phyloP scores from a whole-genome alignment of 1,140 invertebrate genomes.

The Saccostrea cuccullata region DNA sequence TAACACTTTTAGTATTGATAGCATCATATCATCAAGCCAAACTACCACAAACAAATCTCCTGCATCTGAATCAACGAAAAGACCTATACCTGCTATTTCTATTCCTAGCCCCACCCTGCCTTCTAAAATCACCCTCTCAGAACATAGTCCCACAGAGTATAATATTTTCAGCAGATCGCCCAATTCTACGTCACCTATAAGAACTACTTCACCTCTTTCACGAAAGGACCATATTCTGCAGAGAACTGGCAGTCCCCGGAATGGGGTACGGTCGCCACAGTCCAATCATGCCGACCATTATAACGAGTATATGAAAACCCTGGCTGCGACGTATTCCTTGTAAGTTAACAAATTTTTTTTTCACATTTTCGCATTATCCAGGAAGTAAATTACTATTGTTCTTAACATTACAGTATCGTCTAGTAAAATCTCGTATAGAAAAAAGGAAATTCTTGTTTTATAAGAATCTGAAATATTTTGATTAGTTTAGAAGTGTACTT shows the following conservation, averaged over 20 bases:
- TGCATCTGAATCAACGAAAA: background rate
- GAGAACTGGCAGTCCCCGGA: conserved; percentile 21
- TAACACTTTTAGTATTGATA: conserved; percentile 21
- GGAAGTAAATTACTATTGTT: background rate
- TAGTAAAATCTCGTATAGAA: background rate
- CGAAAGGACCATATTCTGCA: conserved; percentile 25
- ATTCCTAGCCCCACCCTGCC: background rate
- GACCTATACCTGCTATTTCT: background rate
- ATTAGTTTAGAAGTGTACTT: background rate
- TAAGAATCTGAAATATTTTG: background rate
- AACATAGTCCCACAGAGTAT: conserved; percentile 15
- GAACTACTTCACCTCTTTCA: conserved; percentile 33
- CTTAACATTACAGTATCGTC: background rate
- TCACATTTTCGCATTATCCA: background rate
- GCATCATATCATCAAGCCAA: conserved; percentile 12
- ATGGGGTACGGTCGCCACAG: background rate
- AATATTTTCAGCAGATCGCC: conserved; percentile 23
- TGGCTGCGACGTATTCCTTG: conserved; percentile 60
- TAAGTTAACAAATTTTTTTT: background rate
- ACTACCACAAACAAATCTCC: background rate
- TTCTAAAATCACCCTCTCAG: background rate
- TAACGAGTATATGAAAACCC: conserved; percentile 65
- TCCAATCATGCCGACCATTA: conserved; percentile 30
- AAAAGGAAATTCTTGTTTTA: background rate
- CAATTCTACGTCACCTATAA: conserved; percentile 25